Evolutionary conservation across 2,888 invertebrate species (phyloP), one percentile per base, ranked within the genome.

Genomic region (Sphaeridia pumilis): DNA sequence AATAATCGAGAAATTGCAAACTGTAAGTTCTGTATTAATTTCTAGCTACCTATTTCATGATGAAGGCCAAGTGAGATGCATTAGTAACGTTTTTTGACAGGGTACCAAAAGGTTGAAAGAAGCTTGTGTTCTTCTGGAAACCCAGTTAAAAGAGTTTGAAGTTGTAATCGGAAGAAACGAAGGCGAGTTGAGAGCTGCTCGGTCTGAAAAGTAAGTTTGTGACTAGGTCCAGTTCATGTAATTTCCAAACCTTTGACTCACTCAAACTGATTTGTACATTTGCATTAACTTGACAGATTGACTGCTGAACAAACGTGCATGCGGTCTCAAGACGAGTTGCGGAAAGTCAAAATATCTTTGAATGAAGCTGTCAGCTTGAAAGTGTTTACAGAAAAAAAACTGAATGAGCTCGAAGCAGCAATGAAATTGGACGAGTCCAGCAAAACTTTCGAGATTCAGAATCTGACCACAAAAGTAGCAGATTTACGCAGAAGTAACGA

Each of bases 81-180:
- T n/a, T n/a, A n/a, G n/a, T n/a, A n/a, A n/a, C 31, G 31, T 31
- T 7, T 31, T 21, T 45, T 14, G n/a, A 26, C n/a, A 59, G 38
- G 31, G 41, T 46, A 28, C 31, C 38, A 48, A 81, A 60, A 78
- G 83, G 3, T 70, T 90, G 17, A 82, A 86, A 65, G 83, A 83
- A 65, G 83, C 88, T 0, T 87, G 87, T 66, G 78, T 78, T 14
- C 75, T 87, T 36, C 73, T 90, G 21, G 90, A 92, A 66, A 81
- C 80, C 55, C 89, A 90, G 68, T 72, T 89, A 1, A 80, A 81
- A 0, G 84, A 85, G 66, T 79, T 86, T 61, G 86, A 86, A 66
- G 78, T 77, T 58, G 72, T 86, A 57, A 76, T 80, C 3, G 78
- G 78, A 49, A 72, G 76, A 46, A 80, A 83, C 41, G 72, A 74